phyloP scores from a whole-genome alignment of 2,888 invertebrate species.

The Exephanes ischioxanthus region DNA sequence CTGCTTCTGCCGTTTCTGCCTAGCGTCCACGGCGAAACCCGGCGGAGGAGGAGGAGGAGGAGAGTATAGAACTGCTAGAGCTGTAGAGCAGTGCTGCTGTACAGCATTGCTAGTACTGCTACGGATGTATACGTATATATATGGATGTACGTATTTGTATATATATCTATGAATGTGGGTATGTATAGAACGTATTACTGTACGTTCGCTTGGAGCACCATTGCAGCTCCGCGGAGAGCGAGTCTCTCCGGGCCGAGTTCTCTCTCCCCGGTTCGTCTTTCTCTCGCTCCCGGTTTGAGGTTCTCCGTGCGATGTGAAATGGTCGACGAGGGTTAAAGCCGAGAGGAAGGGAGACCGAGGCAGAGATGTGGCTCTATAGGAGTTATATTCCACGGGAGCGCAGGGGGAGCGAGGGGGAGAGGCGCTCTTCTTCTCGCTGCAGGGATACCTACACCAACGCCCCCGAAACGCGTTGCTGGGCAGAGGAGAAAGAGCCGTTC shows the following conservation, averaged over 20 bases:
- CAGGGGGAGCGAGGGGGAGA: slow-evolving; percentile 46
- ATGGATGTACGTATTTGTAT: neutral
- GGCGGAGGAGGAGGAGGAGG: slow-evolving; percentile 42
- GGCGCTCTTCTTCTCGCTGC: slow-evolving; percentile 33
- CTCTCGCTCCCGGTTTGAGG: neutral
- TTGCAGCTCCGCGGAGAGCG: slow-evolving; percentile 34
- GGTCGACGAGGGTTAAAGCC: slow-evolving; percentile 43
- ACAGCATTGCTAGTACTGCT: slow-evolving; percentile 19
- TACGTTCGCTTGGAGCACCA: slow-evolving; percentile 24
- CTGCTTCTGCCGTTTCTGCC: slow-evolving; percentile 72
- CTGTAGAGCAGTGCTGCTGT: slow-evolving; percentile 17
- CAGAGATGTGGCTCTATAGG: neutral
- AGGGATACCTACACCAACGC: slow-evolving; percentile 20
- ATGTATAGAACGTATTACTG: slow-evolving; percentile 7
- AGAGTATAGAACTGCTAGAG: slow-evolving; percentile 41
- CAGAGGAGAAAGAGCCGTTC: neutral
- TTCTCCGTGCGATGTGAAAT: slow-evolving; percentile 23
- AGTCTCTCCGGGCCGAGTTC: slow-evolving; percentile 47
- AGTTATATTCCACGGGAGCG: slow-evolving; percentile 24
- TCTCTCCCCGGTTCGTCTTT: slow-evolving; percentile 48
- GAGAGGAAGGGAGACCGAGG: slow-evolving; percentile 40
- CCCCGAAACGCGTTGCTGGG: slow-evolving; percentile 19
- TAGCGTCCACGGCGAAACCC: slow-evolving; percentile 64
- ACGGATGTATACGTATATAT: neutral
- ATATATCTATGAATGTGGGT: neutral